Base-by-base conservation (phyloP, 2,113 vertebrate species). In the Ellobius talpinus region DNA sequence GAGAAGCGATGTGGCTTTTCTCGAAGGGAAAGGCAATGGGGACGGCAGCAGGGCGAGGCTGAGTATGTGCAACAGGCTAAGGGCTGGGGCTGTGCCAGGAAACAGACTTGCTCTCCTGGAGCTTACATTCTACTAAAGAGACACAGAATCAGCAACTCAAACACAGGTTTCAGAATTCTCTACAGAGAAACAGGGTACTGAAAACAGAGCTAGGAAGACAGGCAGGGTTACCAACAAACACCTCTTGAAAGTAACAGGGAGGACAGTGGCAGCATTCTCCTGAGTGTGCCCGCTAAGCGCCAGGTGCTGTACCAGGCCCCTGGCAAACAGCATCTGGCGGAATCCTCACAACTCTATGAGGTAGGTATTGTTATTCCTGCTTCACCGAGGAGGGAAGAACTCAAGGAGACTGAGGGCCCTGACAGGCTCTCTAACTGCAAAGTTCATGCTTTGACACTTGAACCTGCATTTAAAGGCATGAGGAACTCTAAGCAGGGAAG, bases 41-140 rank as follows among this genome's bases (percentile, higher is more conserved):
- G 50, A 77, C 9, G 86, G 84, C 9, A n/a, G 45, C 65, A 90
- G 92, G 70, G 72, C 66, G 76, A 81, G 55, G 74, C 79, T 65
- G 74, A 76, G 65, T 36, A 16, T 0, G 17, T 47, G 33, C 65
- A 50, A 36, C 1, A 58, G 50, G 63, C 84, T 76, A 65, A 50
- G 63, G 0, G 0, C 63, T 73, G 47, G 63, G 47, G 29, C 68
- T 88, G 0, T 42, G 87, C 50, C 68, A 74, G 87, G 52, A n/a
- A 90, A 94, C 55, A 82, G 45, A 94, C 96, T 96, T n/a, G 86
- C 97, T 94, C 97, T 90, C 85, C 0, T 0, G 26, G 96, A 97
- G 97, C 97, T 97, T 79, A 96, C 97, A 98, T 91, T 97, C 97
- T 98, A 96, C 47, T 7, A 86, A 68, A 90, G 87, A 96, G 91